Percentiles rank a stretch among this genome's conserved stretches.
Conservation (phyloP, 92 coral and sea anemone genomes). For the Siderastrea radians region DNA sequence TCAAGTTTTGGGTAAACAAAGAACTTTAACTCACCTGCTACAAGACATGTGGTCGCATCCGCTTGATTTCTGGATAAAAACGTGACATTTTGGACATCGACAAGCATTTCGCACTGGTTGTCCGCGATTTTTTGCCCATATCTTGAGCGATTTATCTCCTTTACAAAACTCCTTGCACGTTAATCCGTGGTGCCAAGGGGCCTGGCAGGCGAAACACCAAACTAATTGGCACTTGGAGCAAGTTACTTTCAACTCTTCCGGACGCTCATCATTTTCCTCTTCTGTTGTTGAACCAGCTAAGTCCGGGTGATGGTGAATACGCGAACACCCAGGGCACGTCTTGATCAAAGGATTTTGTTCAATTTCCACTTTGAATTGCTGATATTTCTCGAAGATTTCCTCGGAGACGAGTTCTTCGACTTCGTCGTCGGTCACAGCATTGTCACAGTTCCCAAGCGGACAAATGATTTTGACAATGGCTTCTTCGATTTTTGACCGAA, state of each 20-base stretch:
- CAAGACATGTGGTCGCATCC: constrained; percentile 95
- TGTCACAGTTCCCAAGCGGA: constrained; percentile 88
- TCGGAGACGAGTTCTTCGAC: constrained; percentile 57
- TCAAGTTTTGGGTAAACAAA: background rate
- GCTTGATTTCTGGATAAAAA: constrained; percentile 83
- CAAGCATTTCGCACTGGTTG: constrained; percentile 79
- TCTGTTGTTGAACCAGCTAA: background rate
- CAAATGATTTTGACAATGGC: constrained; percentile 84
- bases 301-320: constrained; percentile 64
- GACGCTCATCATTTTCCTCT: constrained; percentile 10
- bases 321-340: constrained; percentile 91
- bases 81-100: constrained; percentile 87
- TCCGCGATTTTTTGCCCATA: constrained; percentile 94
- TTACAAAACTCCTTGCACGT: constrained; percentile 83
- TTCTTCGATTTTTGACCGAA: constrained; percentile 77
- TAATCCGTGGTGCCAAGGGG: constrained; percentile 92
- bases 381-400: constrained; percentile 68
- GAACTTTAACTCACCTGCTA: constrained; percentile 61
- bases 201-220: constrained; percentile 92
- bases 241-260: constrained; percentile 74
- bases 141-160: constrained; percentile 88
- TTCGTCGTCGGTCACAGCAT: constrained; percentile 67
- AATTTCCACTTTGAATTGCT: constrained; percentile 81
- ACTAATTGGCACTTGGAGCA: constrained; percentile 84
- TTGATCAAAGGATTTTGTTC: constrained; percentile 83